These are phyloP conservation scores for Mellivora capensis DNA, from an alignment of 2,113 vertebrate species.

Conservation along the genomic window DNA sequence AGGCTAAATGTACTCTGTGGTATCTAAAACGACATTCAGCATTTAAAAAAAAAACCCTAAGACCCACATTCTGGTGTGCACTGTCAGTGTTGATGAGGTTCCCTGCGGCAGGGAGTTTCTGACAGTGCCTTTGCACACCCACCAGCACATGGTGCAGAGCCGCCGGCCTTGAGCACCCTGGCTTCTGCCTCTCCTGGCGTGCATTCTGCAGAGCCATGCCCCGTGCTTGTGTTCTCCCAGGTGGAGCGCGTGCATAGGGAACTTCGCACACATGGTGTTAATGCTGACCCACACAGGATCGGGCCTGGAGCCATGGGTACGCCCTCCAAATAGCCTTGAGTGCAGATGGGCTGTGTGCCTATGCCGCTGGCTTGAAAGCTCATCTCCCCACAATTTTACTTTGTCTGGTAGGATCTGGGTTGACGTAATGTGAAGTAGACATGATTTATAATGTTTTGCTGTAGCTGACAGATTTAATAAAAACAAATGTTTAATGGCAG, in stretches of 20 bases:
- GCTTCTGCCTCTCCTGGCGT: background rate
- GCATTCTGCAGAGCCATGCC: background rate
- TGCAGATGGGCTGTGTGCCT: too few relatives aligned
- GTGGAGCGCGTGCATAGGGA: rapidly evolving
- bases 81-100: background rate
- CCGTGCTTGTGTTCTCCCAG: rapidly evolving
- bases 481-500: background rate
- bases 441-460: background rate
- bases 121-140: background rate
- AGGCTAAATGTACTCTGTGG: background rate
- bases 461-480: background rate
- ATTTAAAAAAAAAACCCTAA: background rate
- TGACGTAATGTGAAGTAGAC: background rate
- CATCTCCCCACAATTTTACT: background rate
- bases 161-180: rapidly evolving
- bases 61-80: background rate
- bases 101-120: background rate
- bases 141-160: background rate
- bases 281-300: background rate
- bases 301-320: background rate
- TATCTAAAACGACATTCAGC: background rate
- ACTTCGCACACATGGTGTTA: background rate
- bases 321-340: rapidly evolving
- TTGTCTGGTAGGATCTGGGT: background rate
- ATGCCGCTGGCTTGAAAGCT: background rate